These are phyloP conservation scores for Triplophysa dalaica DNA, from an alignment of 2,113 vertebrate species.

Conservation along the genomic window DNA sequence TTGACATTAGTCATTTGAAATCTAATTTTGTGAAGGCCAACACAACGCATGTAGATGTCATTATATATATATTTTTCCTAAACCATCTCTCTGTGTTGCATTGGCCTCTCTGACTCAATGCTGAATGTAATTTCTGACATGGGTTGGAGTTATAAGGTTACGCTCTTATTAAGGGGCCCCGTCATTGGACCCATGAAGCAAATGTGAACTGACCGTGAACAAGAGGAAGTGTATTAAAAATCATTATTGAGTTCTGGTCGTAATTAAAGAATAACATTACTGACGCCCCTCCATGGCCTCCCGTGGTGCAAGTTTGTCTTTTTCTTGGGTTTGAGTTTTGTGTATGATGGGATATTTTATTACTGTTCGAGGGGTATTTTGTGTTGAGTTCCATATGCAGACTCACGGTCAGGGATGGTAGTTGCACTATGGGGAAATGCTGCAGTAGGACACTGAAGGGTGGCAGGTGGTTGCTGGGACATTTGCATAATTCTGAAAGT, in stretches of 20 bases:
- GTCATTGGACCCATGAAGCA: slow-evolving; percentile 62
- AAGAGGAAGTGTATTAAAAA: slow-evolving; percentile 60
- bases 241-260: slow-evolving; percentile 63
- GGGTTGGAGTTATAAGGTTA: slow-evolving; percentile 35
- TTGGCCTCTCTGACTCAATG: slow-evolving; percentile 44
- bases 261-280: slow-evolving; percentile 58
- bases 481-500: slow-evolving; percentile 69
- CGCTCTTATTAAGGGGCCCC: slow-evolving; percentile 45
- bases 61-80: slow-evolving; percentile 31
- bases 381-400: slow-evolving; percentile 53
- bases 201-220: slow-evolving; percentile 60
- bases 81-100: slow-evolving; percentile 5
- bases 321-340: slow-evolving; percentile 13
- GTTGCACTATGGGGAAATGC: slow-evolving; percentile 64
- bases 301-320: not conserved
- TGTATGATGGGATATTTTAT: slow-evolving; percentile 38
- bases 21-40: slow-evolving; percentile 25
- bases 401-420: slow-evolving; percentile 60
- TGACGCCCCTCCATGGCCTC: not conserved
- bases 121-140: slow-evolving; percentile 49
- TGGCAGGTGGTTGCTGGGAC: slow-evolving; percentile 69
- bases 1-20: slow-evolving; percentile 44
- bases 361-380: slow-evolving; percentile 58
- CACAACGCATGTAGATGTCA: slow-evolving; percentile 20
- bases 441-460: slow-evolving; percentile 57